Conservation (phyloP, 2,888 invertebrate genomes). For the Capitulum mitella region DNA sequence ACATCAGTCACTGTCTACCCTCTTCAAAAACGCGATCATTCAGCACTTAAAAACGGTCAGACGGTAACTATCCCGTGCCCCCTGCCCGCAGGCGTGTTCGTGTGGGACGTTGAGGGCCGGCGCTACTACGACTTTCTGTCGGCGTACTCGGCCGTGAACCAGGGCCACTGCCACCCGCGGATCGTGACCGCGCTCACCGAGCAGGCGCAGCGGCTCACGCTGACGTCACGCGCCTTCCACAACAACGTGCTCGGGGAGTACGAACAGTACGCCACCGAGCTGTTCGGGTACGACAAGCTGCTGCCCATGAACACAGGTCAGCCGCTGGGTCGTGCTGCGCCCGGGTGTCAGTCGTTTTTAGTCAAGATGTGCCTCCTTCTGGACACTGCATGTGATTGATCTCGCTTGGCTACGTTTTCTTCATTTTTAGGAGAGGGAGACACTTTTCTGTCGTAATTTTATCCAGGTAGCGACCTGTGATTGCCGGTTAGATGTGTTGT, state of each 20-base stretch:
- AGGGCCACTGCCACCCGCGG: conserved; percentile 87
- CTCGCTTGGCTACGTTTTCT: too few species aligned
- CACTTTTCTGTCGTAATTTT: too few species aligned
- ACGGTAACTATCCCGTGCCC: too few species aligned
- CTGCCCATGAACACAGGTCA: conserved; percentile 75
- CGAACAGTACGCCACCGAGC: conserved; percentile 71
- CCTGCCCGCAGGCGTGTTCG: conserved; percentile 56
- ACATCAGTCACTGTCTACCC: too few species aligned
- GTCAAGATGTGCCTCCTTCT: too few species aligned
- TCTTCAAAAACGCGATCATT: too few species aligned
- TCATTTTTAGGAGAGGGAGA: too few species aligned
- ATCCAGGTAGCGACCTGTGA: too few species aligned
- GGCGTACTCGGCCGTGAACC: conserved; percentile 87
- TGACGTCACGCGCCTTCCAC: conserved; percentile 89
- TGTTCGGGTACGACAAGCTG: conserved; percentile 82
- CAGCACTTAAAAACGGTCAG: too few species aligned
- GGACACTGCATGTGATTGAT: too few species aligned
- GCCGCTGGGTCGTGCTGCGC: neutral
- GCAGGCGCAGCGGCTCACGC: conserved; percentile 67
- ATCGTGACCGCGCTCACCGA: conserved; percentile 66
- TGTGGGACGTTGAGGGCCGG: conserved; percentile 92
- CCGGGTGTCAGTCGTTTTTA: too few species aligned
- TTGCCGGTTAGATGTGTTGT: too few species aligned
- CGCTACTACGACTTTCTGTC: conserved; percentile 62
- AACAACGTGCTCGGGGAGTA: conserved; percentile 78